Conservation (phyloP, 2,888 invertebrate genomes). For the Strigamia transsilvanica region DNA sequence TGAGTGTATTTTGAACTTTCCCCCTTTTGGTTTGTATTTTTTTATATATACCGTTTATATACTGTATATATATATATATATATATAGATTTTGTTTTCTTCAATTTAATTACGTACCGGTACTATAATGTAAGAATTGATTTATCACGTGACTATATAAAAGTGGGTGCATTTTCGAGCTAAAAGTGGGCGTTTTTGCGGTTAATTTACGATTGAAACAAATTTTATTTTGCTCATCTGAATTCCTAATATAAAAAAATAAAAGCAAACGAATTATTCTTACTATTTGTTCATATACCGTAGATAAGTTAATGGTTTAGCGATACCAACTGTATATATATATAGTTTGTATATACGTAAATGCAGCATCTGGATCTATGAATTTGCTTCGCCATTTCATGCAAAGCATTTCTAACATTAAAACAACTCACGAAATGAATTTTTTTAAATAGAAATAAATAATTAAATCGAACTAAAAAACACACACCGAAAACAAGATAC, state of each 20-base stretch:
- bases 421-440: neutral
- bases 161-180: constrained; percentile 20
- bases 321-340: neutral
- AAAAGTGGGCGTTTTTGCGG: neutral
- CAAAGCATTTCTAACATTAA: constrained; percentile 43
- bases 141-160: constrained; percentile 6
- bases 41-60: neutral
- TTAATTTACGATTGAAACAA: neutral
- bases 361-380: constrained; percentile 39
- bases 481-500: too few relatives aligned
- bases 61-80: neutral
- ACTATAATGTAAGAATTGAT: neutral
- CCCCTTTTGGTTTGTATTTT: constrained; percentile 14
- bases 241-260: too few relatives aligned
- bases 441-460: neutral
- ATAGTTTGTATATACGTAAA: constrained; percentile 5
- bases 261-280: too few relatives aligned
- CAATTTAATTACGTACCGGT: neutral
- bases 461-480: too few relatives aligned
- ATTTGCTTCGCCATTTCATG: constrained; percentile 5
- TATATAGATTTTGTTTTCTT: too few relatives aligned
- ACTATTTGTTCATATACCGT: too few relatives aligned
- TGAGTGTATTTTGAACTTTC: constrained; percentile 38
- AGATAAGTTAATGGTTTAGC: neutral
- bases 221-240: too few relatives aligned